These are phyloP conservation scores for Dynastes grantii DNA, from an alignment of 2,888 invertebrate species.

Conservation along the genomic window DNA sequence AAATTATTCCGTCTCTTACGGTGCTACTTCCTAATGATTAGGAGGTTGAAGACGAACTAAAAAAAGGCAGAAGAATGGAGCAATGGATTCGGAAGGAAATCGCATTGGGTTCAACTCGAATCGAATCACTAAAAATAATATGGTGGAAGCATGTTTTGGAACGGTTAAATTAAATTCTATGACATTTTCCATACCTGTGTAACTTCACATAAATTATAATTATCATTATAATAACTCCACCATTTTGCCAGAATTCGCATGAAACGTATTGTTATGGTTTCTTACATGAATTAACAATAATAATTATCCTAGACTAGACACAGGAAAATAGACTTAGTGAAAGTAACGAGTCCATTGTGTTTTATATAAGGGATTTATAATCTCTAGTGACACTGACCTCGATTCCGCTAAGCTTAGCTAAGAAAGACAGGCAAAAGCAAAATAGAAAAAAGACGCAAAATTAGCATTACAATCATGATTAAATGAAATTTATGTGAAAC, in stretches of 20 bases:
- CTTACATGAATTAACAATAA: slow-evolving; percentile 19
- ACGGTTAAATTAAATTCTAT: background rate
- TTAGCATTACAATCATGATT: slow-evolving; percentile 25
- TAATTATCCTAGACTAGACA: background rate
- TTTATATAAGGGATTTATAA: slow-evolving; percentile 5
- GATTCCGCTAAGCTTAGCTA: background rate
- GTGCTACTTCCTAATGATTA: no score
- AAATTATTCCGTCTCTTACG: no score
- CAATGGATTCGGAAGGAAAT: no score
- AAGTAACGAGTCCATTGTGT: slow-evolving; percentile 36
- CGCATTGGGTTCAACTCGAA: no score
- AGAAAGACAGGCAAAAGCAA: background rate
- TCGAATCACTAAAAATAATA: background rate
- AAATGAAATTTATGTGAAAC: background rate
- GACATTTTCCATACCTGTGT: background rate
- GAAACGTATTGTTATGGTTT: slow-evolving; percentile 1
- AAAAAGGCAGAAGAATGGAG: no score
- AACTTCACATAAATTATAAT: background rate
- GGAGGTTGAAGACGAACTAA: no score
- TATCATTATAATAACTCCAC: background rate
- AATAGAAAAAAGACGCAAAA: background rate
- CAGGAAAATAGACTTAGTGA: slow-evolving; percentile 14
- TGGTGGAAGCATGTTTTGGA: background rate
- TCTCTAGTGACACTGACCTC: slow-evolving; percentile 42
- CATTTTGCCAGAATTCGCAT: background rate